Evolutionary conservation across 2,797 vertebrate genomes (phyloP).

Genomic region (Diglossa cyanea): DNA sequence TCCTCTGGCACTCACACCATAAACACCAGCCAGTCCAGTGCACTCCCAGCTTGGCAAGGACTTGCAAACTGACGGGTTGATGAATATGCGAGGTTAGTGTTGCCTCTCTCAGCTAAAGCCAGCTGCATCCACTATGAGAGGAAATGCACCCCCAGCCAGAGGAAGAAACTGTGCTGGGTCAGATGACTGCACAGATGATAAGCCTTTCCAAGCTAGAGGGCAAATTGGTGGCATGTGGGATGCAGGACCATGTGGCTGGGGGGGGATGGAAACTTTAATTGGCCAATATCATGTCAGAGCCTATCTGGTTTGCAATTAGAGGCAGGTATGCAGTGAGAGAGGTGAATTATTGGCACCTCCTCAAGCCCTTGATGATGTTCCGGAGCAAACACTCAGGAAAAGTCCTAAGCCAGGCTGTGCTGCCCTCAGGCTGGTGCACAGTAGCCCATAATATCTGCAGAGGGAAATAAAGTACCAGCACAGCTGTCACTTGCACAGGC

Average conservation of each 20-base stretch:
- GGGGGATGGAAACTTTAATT: not conserved
- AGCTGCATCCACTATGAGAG: not conserved
- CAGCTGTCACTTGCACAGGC: not conserved
- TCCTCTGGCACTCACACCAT: not conserved
- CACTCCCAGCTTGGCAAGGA: not conserved
- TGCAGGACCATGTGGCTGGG: not conserved
- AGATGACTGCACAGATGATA: not conserved
- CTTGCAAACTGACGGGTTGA: not conserved
- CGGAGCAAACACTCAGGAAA: not conserved
- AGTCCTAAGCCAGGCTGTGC: not conserved
- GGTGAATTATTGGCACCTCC: not conserved
- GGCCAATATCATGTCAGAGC: not conserved
- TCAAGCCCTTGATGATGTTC: not conserved
- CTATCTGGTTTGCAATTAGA: not conserved
- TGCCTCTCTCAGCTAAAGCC: not conserved
- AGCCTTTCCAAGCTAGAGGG: not conserved
- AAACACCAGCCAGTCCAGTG: not conserved
- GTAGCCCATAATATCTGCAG: not conserved
- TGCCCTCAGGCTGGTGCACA: not conserved
- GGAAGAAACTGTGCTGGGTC: not conserved
- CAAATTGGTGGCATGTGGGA: not conserved
- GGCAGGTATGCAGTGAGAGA: not conserved
- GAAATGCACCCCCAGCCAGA: not conserved
- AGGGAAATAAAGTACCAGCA: not conserved
- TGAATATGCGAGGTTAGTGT: not conserved